These are phyloP conservation scores for Macquaria ambigua DNA, from an alignment of 2,113 vertebrate genomes.

Conservation along the genomic window DNA sequence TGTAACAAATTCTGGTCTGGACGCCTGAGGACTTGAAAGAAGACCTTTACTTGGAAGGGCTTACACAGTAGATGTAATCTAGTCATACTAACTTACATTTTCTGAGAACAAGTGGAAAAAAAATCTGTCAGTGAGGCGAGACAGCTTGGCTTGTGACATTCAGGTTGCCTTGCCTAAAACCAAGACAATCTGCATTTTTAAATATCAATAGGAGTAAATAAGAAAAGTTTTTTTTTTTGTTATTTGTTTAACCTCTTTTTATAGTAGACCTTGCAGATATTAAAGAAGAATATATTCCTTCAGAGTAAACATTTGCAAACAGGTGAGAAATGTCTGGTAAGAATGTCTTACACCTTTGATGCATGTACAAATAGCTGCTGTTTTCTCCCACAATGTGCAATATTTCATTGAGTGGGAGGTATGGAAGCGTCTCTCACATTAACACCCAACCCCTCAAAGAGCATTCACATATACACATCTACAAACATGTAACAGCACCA, in stretches of 20 bases:
- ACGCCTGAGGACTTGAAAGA: not conserved
- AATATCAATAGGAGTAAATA: not conserved
- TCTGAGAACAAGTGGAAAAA: not conserved
- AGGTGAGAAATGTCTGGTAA: not conserved
- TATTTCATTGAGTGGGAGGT: conserved; percentile 46
- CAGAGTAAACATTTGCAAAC: conserved; percentile 1
- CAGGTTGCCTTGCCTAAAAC: conserved; percentile 1
- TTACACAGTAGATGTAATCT: not conserved
- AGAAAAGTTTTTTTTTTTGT: not conserved
- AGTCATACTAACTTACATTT: not conserved
- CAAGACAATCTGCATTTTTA: not conserved
- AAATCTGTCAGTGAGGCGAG: not conserved
- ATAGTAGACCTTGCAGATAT: not conserved
- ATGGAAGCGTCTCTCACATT: conserved; percentile 10
- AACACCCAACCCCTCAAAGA: not conserved
- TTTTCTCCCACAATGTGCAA: conserved; percentile 32
- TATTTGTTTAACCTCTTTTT: not conserved
- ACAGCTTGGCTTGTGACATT: not conserved
- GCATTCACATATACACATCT: conserved; percentile 23
- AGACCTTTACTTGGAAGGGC: not conserved
- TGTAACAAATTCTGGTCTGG: not conserved
- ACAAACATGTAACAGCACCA: conserved; percentile 21
- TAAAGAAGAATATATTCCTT: not conserved
- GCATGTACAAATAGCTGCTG: conserved; percentile 5
- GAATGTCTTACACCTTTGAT: conserved; percentile 14